Conservation (phyloP, 2,888 invertebrate species). For the Danaus chrysippus region DNA sequence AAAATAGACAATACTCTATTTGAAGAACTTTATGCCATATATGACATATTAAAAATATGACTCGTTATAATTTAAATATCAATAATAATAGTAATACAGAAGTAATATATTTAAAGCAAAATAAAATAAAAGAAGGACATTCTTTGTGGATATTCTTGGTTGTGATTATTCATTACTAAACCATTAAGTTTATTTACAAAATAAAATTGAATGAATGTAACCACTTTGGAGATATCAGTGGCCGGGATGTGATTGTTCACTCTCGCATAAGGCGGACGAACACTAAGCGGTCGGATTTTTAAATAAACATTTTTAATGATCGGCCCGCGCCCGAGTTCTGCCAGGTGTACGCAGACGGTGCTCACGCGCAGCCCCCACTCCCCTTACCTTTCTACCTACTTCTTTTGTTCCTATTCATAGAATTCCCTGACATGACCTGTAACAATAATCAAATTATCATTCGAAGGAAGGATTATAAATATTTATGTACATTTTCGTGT, state of each 20-base stretch:
- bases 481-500: slow-evolving; percentile 12
- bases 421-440: slow-evolving; percentile 44
- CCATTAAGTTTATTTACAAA: no score
- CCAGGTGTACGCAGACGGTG: slow-evolving; percentile 76
- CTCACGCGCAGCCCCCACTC: slow-evolving; percentile 45
- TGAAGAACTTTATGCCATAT: no score
- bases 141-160: no score
- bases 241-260: slow-evolving; percentile 28
- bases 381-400: slow-evolving; percentile 44
- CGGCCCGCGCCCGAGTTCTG: slow-evolving; percentile 63
- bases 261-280: slow-evolving; percentile 41
- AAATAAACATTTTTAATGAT: slow-evolving; percentile 80
- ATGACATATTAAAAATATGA: no score
- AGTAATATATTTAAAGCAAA: no score
- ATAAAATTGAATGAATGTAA: no score
- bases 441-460: slow-evolving; percentile 65
- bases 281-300: slow-evolving; percentile 78
- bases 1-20: slow-evolving; percentile 50
- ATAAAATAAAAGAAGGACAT: no score
- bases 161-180: not conserved
- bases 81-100: no score
- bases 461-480: slow-evolving; percentile 35
- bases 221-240: not conserved
- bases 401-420: slow-evolving; percentile 69
- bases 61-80: no score